phyloP scores from a whole-genome alignment of 2,797 vertebrate species.

The Silurus lanzhouensis region DNA sequence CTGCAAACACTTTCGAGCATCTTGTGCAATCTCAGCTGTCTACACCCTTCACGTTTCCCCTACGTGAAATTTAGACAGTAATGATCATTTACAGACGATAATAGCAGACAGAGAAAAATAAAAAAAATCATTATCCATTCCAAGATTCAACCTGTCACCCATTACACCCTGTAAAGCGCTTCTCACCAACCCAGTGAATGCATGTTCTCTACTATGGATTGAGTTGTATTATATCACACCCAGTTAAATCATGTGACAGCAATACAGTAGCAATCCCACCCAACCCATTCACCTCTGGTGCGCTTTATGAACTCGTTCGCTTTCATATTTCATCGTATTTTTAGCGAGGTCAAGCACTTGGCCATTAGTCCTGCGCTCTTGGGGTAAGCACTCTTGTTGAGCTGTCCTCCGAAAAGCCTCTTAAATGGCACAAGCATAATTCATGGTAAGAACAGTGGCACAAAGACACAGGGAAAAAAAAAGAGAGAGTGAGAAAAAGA shows the following conservation, averaged over 20 bases:
- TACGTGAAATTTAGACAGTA: not conserved
- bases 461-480: not conserved
- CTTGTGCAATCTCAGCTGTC: not conserved
- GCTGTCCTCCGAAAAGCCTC: conserved; percentile 40
- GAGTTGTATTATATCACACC: conserved; percentile 62
- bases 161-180: conserved; percentile 43
- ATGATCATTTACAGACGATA: not conserved
- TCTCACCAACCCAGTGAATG: conserved; percentile 52
- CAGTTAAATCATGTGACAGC: conserved; percentile 63
- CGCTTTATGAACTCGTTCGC: conserved; percentile 31
- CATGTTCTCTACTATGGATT: conserved; percentile 68
- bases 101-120: too few relatives aligned
- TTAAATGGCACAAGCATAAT: conserved; percentile 37
- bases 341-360: conserved; percentile 41
- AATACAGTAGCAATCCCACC: conserved; percentile 48
- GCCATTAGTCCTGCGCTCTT: conserved; percentile 35
- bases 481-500: not conserved
- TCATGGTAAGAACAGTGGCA: conserved; percentile 36
- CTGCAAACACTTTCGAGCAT: not conserved
- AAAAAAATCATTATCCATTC: not conserved
- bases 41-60: not conserved
- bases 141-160: conserved; percentile 19
- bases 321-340: conserved; percentile 41
- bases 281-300: conserved; percentile 56
- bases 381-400: conserved; percentile 45